Evolutionary conservation across 2,113 vertebrate genomes (phyloP), one percentile per base, ranked within the genome.

Genomic region (Fregata magnificens): DNA sequence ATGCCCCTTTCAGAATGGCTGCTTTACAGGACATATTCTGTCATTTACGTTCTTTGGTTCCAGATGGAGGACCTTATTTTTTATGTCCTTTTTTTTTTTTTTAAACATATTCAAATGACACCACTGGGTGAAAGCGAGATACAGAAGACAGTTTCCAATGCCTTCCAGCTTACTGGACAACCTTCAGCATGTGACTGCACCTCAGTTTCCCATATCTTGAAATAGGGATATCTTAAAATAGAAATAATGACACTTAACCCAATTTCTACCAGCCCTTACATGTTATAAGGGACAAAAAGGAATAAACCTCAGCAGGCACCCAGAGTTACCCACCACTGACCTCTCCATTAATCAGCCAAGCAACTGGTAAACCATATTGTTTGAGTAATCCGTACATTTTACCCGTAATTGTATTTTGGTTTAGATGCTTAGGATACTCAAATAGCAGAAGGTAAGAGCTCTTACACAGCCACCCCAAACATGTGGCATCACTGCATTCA

Each of bases 1-100:
- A n/a, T 32, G 24, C 28, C 50, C 16, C n/a, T 61, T 55, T 44
- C 50, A 49, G 31, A 59, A 70, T 0, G 0, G 45, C 31, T 55
- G 16, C 31, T 44, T 86, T 63, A 47, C 7, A 44, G 59, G 26
- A 38, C 8, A 13, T 10, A 47, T 2, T 36, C 20, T 61, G 17
- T 42, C 6, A 73, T 44, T 69, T 58, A 31, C 1, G 0, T 50
- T 70, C 14, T 79, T 50, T 52, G 3, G 24, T 83, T 66, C 42
- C 86, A 90, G 28, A 63, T 14, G 2, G 14, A 19, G 26, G 7
- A 44, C 9, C 25, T 78, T 20, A 19, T 26, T 36, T 85, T 65
- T 88, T 11, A 40, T 19, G n/a, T 21, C 11, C 13, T 45, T 45
- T 15, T 45, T 47, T 47, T 49, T 36, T 15, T 44, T 65, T 73